These are phyloP conservation scores for Gymnarchus niloticus DNA, from an alignment of 2,113 vertebrate species.

Conservation along the genomic window DNA sequence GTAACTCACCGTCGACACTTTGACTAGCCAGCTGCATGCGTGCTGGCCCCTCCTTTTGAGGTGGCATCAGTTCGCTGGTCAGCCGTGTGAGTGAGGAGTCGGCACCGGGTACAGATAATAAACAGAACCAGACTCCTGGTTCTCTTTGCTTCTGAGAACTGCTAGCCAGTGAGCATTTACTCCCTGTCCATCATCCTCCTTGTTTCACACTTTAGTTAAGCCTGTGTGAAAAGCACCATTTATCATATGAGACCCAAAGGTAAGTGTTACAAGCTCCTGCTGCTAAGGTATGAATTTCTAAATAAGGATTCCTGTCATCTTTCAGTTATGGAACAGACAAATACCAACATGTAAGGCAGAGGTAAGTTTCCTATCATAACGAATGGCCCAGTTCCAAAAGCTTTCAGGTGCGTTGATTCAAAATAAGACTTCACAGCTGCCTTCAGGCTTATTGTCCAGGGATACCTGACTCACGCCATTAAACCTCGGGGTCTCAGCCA, in stretches of 20 bases:
- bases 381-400: not conserved
- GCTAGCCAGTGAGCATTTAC: not conserved
- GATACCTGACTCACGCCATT: not conserved
- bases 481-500: not conserved
- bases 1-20: too few species aligned
- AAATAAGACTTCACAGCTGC: not conserved
- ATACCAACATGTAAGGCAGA: not conserved
- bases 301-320: not conserved
- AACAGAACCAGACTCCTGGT: too few species aligned
- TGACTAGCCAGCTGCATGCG: too few species aligned
- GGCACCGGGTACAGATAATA: too few species aligned
- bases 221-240: not conserved
- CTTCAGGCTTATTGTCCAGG: not conserved
- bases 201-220: not conserved
- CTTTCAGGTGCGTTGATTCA: not conserved
- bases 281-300: not conserved
- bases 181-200: not conserved
- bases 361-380: not conserved
- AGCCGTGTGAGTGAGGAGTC: too few species aligned
- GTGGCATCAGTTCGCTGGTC: too few species aligned
- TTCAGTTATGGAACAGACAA: not conserved
- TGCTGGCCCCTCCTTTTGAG: too few species aligned
- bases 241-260: not conserved
- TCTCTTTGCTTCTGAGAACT: too few species aligned
- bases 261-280: not conserved